Evolutionary conservation across 2,797 vertebrate species (phyloP).

Genomic region (Onychomys arenicola): DNA sequence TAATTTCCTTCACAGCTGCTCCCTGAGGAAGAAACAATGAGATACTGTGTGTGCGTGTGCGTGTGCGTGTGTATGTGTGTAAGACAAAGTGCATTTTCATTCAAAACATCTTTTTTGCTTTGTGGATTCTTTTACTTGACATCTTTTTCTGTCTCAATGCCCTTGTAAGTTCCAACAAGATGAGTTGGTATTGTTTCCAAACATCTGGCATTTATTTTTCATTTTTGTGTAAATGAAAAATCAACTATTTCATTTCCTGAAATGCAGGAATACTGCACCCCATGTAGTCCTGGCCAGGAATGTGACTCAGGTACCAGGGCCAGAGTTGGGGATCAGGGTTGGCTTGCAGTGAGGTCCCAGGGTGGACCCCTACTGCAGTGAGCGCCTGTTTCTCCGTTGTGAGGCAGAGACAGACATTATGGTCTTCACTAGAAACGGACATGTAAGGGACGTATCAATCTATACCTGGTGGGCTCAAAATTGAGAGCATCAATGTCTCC

Average conservation of each 20-base stretch:
- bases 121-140: constrained; percentile 61
- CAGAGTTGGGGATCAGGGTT: neutral
- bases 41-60: constrained; percentile 60
- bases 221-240: constrained; percentile 77
- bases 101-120: constrained; percentile 69
- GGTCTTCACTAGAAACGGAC: neutral
- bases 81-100: constrained; percentile 62
- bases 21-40: constrained; percentile 82
- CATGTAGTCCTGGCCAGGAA: neutral
- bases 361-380: neutral
- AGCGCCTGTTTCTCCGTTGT: neutral
- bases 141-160: constrained; percentile 36
- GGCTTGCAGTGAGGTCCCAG: neutral
- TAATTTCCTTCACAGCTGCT: constrained; percentile 84
- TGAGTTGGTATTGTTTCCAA: constrained; percentile 56
- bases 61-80: neutral
- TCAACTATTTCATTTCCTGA: constrained; percentile 54
- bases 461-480: neutral
- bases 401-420: neutral
- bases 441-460: neutral
- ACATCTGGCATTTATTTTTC: constrained; percentile 79
- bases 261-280: neutral
- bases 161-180: constrained; percentile 45
- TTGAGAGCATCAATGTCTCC: neutral
- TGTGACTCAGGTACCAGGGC: neutral